phyloP scores from a whole-genome alignment of 1,140 invertebrate genomes.

The Paramacrobiotus metropolitanus region DNA sequence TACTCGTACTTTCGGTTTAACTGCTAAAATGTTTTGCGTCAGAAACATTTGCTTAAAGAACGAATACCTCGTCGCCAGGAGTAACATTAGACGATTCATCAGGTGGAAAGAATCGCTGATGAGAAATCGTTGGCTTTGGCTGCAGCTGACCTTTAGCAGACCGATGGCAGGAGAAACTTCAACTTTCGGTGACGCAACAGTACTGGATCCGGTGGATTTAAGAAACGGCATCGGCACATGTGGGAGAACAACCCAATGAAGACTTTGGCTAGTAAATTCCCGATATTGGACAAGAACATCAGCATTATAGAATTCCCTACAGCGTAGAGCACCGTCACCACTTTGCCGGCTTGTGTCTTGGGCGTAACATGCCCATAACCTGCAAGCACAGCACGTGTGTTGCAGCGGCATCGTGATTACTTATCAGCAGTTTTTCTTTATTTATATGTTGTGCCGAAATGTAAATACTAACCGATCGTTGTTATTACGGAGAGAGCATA shows the following conservation, averaged over 20 bases:
- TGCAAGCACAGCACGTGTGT: no score
- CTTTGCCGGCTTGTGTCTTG: conserved; percentile 17
- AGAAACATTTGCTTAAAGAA: not conserved
- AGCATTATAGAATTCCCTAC: conserved; percentile 19
- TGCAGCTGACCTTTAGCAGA: no score
- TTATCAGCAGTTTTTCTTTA: no score
- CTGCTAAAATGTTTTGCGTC: not conserved
- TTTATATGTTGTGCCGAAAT: no score
- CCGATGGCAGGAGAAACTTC: no score
- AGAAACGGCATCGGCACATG: conserved; percentile 35
- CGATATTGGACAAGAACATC: conserved; percentile 61
- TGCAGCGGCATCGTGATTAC: no score
- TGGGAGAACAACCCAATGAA: conserved; percentile 79
- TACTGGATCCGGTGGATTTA: conserved; percentile 5
- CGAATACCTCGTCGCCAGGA: not conserved
- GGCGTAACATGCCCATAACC: conserved; percentile 20
- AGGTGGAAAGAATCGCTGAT: no score
- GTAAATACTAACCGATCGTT: conserved; percentile 50
- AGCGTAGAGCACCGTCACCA: conserved; percentile 17
- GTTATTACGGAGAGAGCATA: conserved; percentile 61
- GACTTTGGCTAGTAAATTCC: conserved; percentile 60
- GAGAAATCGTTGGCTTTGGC: no score
- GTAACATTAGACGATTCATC: conserved; percentile 5
- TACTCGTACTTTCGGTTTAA: no score
- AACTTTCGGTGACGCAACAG: no score